Evolutionary conservation across 1,140 invertebrate species (phyloP), one percentile per base, ranked within the genome.

Genomic region (Psix sp.): DNA sequence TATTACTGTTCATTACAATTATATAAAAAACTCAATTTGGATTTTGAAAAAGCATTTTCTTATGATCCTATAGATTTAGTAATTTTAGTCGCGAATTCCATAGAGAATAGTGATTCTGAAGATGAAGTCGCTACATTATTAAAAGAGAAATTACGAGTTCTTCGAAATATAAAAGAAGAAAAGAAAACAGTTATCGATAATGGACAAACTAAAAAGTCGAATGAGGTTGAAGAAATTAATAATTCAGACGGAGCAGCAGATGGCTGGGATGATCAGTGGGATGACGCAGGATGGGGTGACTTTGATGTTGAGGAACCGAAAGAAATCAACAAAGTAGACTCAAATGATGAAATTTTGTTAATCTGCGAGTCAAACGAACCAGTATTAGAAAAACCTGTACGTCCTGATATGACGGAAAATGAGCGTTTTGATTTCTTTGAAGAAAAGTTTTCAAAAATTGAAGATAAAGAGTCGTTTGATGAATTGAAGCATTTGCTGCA

Each of bases 1-100:
- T 88, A 85, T 70, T 87, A 80, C 29, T 87, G 76, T 67, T 77
- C 81, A 3, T 62, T 88, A 9, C 76, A 84, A 51, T 36, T 87
- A 14, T 67, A 77, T 45, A 81, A 74, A 54, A 68, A 71, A 35
- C 31, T 78, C 3, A 35, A 72, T 43, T 18, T 26, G 18, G 65
- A 82, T n/a, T 52, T 17, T 18, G 43, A 54, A n/a, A 67, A 81
- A 13, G 43, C 72, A 29, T 79, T 77, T 73, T 78, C 68, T 7
- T 80, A 83, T 18, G 77, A 77, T 72, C 85, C 86, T 10, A 38
- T 80, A 11, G 51, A 78, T 39, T 72, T 86, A 45, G 85, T 86
- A 40, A 7, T 24, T 13, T 43, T 46, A n/a, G 80, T 78, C 51
- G 42, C 62, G 2, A 70, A 36, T 11, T 62, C 1, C 26, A 31